Evolutionary conservation across 2,113 vertebrate genomes (phyloP).

Genomic region (Euleptes europaea): DNA sequence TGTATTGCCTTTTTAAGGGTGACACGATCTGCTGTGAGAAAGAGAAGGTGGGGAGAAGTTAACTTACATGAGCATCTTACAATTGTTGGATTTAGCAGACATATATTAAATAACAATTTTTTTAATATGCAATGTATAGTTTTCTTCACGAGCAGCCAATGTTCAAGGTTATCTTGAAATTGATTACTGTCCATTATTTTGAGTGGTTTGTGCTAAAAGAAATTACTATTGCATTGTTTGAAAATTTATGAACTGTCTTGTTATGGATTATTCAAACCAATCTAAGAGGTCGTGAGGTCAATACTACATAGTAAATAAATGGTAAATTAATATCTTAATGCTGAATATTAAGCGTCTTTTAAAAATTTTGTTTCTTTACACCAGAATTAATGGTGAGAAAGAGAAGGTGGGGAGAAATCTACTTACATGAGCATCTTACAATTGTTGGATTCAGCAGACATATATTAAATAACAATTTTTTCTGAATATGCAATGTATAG

Average conservation of each 20-base stretch:
- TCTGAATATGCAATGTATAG: background rate
- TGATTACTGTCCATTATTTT: slow-evolving; percentile 22
- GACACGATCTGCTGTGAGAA: too few relatives aligned
- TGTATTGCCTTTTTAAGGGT: too few relatives aligned
- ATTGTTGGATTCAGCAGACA: background rate
- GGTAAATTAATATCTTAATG: background rate
- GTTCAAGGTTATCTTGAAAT: rapidly evolving
- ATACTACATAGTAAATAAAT: background rate
- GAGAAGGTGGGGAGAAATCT: too few relatives aligned
- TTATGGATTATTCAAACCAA: background rate
- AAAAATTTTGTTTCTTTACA: background rate
- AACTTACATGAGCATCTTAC: too few relatives aligned
- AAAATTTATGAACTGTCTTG: background rate
- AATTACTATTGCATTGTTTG: background rate
- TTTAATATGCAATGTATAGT: background rate
- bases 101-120: background rate
- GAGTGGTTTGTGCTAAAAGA: slow-evolving; percentile 7
- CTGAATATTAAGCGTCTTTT: background rate
- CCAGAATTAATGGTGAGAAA: background rate
- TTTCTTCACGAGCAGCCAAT: background rate
- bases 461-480: background rate
- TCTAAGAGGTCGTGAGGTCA: background rate
- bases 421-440: too few relatives aligned
- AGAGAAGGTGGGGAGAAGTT: too few relatives aligned
- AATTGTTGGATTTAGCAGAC: background rate